Percentiles rank a stretch among this genome's conserved stretches.
Evolutionary conservation across 2,888 invertebrate species (phyloP).

Genomic region (Eilema depressum): DNA sequence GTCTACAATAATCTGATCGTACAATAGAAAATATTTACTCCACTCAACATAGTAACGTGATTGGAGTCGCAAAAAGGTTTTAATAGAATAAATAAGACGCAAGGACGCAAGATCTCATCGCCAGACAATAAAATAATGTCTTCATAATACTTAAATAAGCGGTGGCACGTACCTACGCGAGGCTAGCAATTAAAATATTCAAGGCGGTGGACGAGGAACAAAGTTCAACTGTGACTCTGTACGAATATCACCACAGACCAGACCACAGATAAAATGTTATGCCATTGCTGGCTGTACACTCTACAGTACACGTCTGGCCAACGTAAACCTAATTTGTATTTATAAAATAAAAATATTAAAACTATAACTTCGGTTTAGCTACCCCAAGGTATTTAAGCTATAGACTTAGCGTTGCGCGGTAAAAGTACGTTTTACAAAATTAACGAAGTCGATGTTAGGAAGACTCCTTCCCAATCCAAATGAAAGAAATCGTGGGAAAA

Average conservation of each 20-base stretch:
- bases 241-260: neutral
- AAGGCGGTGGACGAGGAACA: slow-evolving; percentile 6
- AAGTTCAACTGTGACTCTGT: slow-evolving; percentile 15
- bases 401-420: too few species aligned
- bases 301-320: neutral
- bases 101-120: neutral
- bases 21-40: neutral
- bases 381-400: too few species aligned
- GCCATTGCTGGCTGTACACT: neutral
- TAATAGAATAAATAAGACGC: neutral
- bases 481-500: too few species aligned
- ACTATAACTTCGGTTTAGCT: too few species aligned
- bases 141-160: neutral
- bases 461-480: too few species aligned
- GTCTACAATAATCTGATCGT: neutral
- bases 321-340: neutral
- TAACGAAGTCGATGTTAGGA: too few species aligned
- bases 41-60: slow-evolving; percentile 4
- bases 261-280: neutral
- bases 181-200: slow-evolving; percentile 17
- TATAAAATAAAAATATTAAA: too few species aligned
- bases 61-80: neutral
- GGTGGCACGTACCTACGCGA: neutral
- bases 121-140: neutral
- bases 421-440: too few species aligned